These are phyloP conservation scores for Microctonus brassicae DNA, from an alignment of 2,888 invertebrate genomes.

Conservation along the genomic window DNA sequence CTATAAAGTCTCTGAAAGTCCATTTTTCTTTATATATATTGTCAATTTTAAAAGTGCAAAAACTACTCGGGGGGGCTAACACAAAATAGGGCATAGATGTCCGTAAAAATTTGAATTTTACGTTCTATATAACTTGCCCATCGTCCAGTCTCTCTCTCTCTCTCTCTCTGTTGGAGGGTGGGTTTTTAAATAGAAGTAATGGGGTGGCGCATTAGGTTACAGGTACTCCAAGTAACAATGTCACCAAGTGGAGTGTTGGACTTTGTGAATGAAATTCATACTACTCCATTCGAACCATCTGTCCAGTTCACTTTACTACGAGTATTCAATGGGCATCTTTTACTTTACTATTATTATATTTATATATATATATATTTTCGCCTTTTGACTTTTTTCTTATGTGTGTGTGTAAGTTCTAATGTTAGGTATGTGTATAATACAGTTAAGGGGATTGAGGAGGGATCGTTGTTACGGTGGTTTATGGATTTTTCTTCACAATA, in stretches of 20 bases:
- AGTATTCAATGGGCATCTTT: conserved; percentile 53
- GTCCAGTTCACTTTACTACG: conserved; percentile 60
- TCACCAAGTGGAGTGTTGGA: conserved; percentile 48
- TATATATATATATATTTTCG: background rate
- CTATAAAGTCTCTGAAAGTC: conserved; percentile 35
- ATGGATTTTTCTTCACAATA: conserved; percentile 33
- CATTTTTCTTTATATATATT: conserved; percentile 29
- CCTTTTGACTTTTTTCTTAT: conserved; percentile 12
- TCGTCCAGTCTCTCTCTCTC: conserved; percentile 29
- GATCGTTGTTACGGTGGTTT: conserved; percentile 45
- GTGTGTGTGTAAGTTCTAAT: background rate
- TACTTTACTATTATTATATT: conserved; percentile 11
- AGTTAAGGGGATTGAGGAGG: conserved; percentile 1
- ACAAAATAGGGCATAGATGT: conserved; percentile 28
- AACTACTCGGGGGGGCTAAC: conserved; percentile 24
- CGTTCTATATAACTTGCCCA: conserved; percentile 45
- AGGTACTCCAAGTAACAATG: conserved; percentile 62
- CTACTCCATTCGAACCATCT: conserved; percentile 54
- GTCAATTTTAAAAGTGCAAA: conserved; percentile 28
- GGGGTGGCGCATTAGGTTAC: conserved; percentile 55
- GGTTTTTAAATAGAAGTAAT: conserved; percentile 21
- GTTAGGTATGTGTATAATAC: background rate
- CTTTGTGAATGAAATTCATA: conserved; percentile 62
- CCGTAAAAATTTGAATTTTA: conserved; percentile 63
- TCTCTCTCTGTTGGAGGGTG: conserved; percentile 9